A percentile compares a stretch with the other conserved stretches of the same genome.
phyloP scores from a whole-genome alignment of 2,888 invertebrate species.

The Dendrolimus houi region DNA sequence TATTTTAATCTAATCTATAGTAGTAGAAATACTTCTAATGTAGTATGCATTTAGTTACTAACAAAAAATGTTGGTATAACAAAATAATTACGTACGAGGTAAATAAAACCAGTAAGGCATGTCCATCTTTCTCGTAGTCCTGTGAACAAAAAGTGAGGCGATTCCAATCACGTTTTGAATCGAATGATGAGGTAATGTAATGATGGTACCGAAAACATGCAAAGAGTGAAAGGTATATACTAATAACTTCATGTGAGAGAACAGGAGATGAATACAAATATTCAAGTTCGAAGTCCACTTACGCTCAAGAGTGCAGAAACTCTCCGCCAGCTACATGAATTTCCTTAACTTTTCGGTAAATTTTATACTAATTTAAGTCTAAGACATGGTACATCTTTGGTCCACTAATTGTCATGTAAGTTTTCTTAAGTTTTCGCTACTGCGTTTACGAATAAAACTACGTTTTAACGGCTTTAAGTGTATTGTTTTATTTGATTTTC shows the following conservation, averaged over 20 bases:
- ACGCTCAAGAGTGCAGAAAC: conserved; percentile 11
- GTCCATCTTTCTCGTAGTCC: conserved; percentile 10
- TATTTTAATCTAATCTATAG: too few relatives aligned
- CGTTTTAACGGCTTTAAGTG: too few relatives aligned
- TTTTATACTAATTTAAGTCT: too few relatives aligned
- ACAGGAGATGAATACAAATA: conserved; percentile 56
- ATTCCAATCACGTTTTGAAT: conserved; percentile 37
- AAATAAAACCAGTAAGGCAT: neutral
- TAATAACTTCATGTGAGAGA: conserved; percentile 29
- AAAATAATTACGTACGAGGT: neutral
- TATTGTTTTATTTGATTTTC: too few relatives aligned
- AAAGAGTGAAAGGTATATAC: conserved; percentile 25
- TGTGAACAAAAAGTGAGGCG: conserved; percentile 43
- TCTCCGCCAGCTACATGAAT: neutral
- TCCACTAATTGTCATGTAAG: too few relatives aligned
- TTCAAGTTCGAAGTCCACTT: conserved; percentile 58
- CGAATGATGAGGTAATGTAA: conserved; percentile 50
- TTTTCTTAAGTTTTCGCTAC: too few relatives aligned
- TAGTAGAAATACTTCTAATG: too few relatives aligned
- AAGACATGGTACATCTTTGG: too few relatives aligned
- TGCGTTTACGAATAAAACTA: too few relatives aligned
- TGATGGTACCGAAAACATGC: conserved; percentile 36
- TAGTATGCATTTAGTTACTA: too few relatives aligned
- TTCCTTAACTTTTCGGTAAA: too few relatives aligned
- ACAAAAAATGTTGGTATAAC: too few relatives aligned